Evolutionary conservation across 2,888 invertebrate species (phyloP).

Genomic region (Pardosa pseudoannulata): DNA sequence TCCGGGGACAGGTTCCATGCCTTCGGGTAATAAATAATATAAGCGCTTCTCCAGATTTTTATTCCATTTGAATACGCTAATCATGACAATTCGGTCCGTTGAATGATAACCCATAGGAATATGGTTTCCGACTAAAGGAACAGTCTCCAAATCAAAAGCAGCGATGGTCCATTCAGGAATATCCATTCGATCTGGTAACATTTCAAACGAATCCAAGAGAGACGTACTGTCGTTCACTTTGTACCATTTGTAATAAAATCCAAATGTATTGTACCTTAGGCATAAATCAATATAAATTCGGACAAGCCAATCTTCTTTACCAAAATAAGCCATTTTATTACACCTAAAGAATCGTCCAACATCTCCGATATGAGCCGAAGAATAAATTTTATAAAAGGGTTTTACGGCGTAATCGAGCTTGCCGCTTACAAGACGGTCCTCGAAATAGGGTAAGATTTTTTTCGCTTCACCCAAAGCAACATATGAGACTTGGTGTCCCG

Average conservation of each 20-base stretch:
- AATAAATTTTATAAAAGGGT: no score
- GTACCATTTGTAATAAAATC: not conserved
- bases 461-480: no score
- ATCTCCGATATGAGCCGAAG: no score
- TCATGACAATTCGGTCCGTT: not conserved
- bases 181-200: not conserved
- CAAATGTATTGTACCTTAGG: not conserved
- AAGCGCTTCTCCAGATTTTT: no score
- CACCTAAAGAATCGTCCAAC: no score
- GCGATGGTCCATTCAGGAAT: not conserved
- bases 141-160: slow-evolving; percentile 8
- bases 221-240: not conserved
- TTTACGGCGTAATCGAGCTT: no score
- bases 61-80: not conserved
- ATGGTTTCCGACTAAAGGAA: not conserved
- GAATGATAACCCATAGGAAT: not conserved
- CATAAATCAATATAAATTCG: not conserved
- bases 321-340: not conserved
- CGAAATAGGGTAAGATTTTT: no score
- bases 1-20: no score
- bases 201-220: not conserved
- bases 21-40: no score
- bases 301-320: not conserved
- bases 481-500: no score
- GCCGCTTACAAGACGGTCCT: no score